Percentiles rank a stretch among this genome's conserved stretches.
Conservation (phyloP, 2,888 invertebrate species). For the Bugula neritina region DNA sequence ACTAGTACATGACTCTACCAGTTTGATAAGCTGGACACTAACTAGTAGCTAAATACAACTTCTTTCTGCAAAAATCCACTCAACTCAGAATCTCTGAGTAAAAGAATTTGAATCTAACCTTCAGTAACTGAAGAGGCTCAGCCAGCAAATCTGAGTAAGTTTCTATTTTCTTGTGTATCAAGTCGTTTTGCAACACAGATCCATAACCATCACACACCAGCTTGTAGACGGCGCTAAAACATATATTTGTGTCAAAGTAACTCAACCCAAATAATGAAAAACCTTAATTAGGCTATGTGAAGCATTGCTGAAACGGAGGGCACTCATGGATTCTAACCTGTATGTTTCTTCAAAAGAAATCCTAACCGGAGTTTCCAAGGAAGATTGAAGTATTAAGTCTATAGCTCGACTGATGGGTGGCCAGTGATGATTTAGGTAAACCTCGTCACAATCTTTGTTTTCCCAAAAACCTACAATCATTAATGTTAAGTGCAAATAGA, state of each 20-base stretch:
- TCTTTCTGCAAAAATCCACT: too few species aligned
- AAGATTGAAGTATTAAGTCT: neutral
- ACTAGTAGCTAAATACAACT: too few species aligned
- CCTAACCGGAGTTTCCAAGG: neutral
- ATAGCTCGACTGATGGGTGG: neutral
- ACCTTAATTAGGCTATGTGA: too few species aligned
- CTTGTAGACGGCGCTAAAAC: constrained; percentile 11
- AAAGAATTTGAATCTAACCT: too few species aligned
- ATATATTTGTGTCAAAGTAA: too few species aligned
- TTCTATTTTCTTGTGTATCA: constrained; percentile 10
- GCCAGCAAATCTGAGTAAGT: neutral
- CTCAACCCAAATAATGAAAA: too few species aligned
- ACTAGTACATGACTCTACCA: too few species aligned
- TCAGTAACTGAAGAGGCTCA: neutral
- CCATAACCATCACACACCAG: constrained; percentile 18
- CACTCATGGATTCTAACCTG: neutral
- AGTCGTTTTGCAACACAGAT: neutral
- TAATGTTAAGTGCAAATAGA: too few species aligned
- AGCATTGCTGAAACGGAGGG: neutral
- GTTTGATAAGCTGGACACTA: too few species aligned
- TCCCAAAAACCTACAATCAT: neutral
- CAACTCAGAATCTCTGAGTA: too few species aligned
- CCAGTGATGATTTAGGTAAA: neutral
- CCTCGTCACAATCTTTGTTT: neutral
- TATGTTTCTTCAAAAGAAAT: constrained; percentile 14